These are phyloP conservation scores for Plagodis dolabraria DNA, from an alignment of 2,888 invertebrate species.

Conservation along the genomic window DNA sequence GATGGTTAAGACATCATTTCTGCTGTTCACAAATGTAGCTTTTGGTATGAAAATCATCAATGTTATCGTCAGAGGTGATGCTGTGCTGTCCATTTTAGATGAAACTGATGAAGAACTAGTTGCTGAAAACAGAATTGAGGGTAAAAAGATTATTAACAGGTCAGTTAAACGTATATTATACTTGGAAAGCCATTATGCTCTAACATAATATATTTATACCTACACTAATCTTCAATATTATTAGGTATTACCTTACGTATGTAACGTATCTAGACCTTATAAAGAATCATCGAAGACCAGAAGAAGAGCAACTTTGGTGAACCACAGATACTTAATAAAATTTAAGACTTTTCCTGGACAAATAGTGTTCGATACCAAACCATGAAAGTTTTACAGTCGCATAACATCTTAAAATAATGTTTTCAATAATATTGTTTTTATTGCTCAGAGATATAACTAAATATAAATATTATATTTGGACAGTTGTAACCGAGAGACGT, in stretches of 20 bases:
- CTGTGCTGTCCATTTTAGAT: slow-evolving; percentile 51
- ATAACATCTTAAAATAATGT: too few species aligned
- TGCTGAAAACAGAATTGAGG: slow-evolving; percentile 42
- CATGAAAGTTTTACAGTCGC: too few species aligned
- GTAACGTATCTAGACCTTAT: too few species aligned
- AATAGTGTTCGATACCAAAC: too few species aligned
- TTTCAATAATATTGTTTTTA: not conserved
- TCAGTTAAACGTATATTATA: not conserved
- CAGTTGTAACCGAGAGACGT: slow-evolving; percentile 56
- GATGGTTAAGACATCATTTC: slow-evolving; percentile 65
- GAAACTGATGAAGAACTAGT: slow-evolving; percentile 49
- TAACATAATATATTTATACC: not conserved
- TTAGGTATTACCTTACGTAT: too few species aligned
- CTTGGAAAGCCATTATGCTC: not conserved
- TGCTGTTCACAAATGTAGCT: slow-evolving; percentile 65
- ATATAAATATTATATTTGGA: slow-evolving; percentile 4
- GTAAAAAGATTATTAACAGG: slow-evolving; percentile 11
- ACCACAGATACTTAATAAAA: too few species aligned
- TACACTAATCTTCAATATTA: not conserved
- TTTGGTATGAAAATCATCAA: slow-evolving; percentile 59
- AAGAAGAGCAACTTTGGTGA: too few species aligned
- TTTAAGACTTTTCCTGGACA: too few species aligned
- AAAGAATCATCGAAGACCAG: too few species aligned
- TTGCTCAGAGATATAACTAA: not conserved
- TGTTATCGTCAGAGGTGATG: slow-evolving; percentile 44